Percentiles rank a stretch among this genome's conserved stretches.
phyloP scores from a whole-genome alignment of 2,888 invertebrate genomes.

The Lasioglossum oenotherae region DNA sequence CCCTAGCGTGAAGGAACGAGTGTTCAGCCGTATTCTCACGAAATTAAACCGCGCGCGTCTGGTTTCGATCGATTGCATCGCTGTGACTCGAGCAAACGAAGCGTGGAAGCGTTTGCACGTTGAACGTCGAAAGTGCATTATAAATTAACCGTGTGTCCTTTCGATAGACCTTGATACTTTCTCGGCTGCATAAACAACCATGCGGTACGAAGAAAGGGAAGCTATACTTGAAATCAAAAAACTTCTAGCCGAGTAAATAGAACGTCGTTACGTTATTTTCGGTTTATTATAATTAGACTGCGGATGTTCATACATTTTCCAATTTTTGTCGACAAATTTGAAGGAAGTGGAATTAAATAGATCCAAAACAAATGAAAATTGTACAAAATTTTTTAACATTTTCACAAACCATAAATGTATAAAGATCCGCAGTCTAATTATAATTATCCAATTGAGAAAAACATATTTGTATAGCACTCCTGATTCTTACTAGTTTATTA shows the following conservation, averaged over 20 bases:
- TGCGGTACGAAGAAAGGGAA: background rate
- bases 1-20: background rate
- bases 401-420: too few relatives aligned
- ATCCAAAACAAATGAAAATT: too few relatives aligned
- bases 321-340: too few relatives aligned
- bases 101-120: conserved; percentile 8
- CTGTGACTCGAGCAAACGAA: conserved; percentile 4
- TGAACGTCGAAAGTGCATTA: conserved; percentile 17
- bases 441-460: too few relatives aligned
- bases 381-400: too few relatives aligned
- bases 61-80: conserved; percentile 23
- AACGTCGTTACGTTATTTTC: too few relatives aligned
- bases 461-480: too few relatives aligned
- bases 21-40: conserved; percentile 8
- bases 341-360: too few relatives aligned
- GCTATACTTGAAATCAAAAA: background rate
- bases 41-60: conserved; percentile 16
- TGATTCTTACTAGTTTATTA: too few relatives aligned
- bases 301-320: too few relatives aligned
- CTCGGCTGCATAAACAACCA: background rate
- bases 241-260: background rate
- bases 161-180: conserved; percentile 7
- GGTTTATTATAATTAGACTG: too few relatives aligned
- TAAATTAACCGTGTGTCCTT: conserved; percentile 23
- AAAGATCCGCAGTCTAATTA: too few relatives aligned